Conservation (phyloP, 2,113 vertebrate genomes). For the Phalacrocorax pelagicus region DNA sequence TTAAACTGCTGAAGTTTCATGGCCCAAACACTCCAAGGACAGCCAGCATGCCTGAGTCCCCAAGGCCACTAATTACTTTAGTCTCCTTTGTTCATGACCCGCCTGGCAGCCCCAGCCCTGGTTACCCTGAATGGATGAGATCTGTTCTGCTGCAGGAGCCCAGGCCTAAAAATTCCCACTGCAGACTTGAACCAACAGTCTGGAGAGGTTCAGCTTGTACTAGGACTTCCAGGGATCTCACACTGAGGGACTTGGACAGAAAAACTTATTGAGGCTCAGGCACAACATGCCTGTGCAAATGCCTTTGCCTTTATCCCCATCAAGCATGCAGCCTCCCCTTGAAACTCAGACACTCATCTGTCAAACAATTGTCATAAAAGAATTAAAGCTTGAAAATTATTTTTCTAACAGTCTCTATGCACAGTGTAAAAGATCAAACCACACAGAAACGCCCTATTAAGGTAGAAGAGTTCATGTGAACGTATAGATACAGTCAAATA, state of each 20-base stretch:
- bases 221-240: neutral
- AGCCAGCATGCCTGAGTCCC: neutral
- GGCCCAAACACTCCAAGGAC: neutral
- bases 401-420: neutral
- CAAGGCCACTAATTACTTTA: neutral
- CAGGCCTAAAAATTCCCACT: neutral
- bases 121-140: neutral
- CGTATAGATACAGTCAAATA: neutral
- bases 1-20: neutral
- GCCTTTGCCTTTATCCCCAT: neutral
- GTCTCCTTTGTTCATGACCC: fast-evolving
- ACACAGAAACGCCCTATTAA: fast-evolving
- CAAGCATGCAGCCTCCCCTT: neutral
- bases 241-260: neutral
- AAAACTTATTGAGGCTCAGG: neutral
- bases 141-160: neutral
- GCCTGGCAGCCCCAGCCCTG: neutral
- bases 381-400: neutral
- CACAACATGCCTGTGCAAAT: neutral
- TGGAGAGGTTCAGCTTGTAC: neutral
- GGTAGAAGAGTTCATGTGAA: neutral
- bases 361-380: neutral
- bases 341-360: neutral
- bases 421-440: neutral
- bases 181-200: neutral